Percentiles rank a stretch among this genome's conserved stretches.
Conservation (phyloP, 2,888 invertebrate genomes). For the Ligdia adustata region DNA sequence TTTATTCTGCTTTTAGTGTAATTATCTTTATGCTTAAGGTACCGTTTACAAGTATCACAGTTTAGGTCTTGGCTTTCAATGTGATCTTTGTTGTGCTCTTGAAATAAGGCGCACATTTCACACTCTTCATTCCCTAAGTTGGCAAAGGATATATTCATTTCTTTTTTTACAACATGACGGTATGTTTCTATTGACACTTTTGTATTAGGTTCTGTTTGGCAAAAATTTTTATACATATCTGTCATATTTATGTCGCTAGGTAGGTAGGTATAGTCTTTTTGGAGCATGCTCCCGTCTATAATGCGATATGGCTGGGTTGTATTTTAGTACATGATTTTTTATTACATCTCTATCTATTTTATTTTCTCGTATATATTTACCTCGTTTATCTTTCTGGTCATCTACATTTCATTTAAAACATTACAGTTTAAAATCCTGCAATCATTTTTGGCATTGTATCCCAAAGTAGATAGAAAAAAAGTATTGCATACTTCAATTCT, state of each 20-base stretch:
- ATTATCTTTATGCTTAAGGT: constrained; percentile 1
- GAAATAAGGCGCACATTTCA: constrained; percentile 19
- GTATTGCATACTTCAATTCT: constrained; percentile 5
- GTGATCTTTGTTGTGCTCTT: constrained; percentile 1
- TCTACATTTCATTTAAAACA: not conserved
- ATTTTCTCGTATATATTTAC: not conserved
- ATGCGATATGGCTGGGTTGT: constrained; percentile 23
- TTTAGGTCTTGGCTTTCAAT: not conserved
- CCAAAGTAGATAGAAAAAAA: constrained; percentile 4
- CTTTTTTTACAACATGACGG: constrained; percentile 19
- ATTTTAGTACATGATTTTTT: constrained; percentile 13
- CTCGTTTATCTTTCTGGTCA: not conserved
- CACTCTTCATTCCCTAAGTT: constrained; percentile 26
- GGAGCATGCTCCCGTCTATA: constrained; percentile 25
- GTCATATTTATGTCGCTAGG: constrained; percentile 29
- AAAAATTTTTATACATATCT: constrained; percentile 23
- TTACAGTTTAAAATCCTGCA: not conserved
- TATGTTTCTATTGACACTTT: constrained; percentile 20
- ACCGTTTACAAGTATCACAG: constrained; percentile 2
- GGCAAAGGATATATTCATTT: constrained; percentile 29
- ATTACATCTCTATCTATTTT: not conserved
- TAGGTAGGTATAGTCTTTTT: constrained; percentile 24
- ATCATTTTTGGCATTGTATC: constrained; percentile 3
- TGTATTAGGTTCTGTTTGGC: constrained; percentile 14
- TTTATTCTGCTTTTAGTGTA: constrained; percentile 6